A percentile compares a stretch with the other conserved stretches of the same genome.
Conservation (phyloP, 2,888 invertebrate genomes). For the Macrophya annulata region DNA sequence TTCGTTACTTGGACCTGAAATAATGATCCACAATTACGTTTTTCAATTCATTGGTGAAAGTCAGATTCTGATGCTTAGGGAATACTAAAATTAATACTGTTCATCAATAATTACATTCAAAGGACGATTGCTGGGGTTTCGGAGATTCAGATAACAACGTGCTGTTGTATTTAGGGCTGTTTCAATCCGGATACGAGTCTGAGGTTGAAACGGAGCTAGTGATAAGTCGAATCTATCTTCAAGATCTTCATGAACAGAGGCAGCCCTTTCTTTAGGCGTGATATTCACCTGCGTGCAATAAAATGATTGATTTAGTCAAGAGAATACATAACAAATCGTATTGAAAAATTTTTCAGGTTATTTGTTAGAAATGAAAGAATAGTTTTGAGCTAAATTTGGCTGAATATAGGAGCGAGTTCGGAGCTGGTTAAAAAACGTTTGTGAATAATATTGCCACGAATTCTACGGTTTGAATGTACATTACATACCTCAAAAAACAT, state of each 20-base stretch:
- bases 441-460: neutral
- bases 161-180: constrained; percentile 65
- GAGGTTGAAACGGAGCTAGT: constrained; percentile 74
- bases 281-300: constrained; percentile 61
- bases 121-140: constrained; percentile 66
- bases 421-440: neutral
- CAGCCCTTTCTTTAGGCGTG: constrained; percentile 63
- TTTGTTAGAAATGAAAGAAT: neutral
- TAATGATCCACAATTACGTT: constrained; percentile 12
- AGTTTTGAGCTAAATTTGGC: neutral
- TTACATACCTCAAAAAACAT: constrained; percentile 44
- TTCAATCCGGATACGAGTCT: constrained; percentile 68
- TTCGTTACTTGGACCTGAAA: constrained; percentile 81
- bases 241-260: constrained; percentile 26
- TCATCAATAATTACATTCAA: constrained; percentile 64
- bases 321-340: neutral
- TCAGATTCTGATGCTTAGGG: neutral
- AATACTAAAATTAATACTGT: neutral
- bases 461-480: neutral
- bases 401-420: neutral
- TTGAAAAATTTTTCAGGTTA: neutral
- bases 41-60: constrained; percentile 2
- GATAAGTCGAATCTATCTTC: constrained; percentile 62
- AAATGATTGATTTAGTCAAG: neutral
- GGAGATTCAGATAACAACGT: constrained; percentile 66